Evolutionary conservation across 2,797 vertebrate genomes (phyloP), one percentile per base, ranked within the genome.

Genomic region (Hippoglossus hippoglossus): DNA sequence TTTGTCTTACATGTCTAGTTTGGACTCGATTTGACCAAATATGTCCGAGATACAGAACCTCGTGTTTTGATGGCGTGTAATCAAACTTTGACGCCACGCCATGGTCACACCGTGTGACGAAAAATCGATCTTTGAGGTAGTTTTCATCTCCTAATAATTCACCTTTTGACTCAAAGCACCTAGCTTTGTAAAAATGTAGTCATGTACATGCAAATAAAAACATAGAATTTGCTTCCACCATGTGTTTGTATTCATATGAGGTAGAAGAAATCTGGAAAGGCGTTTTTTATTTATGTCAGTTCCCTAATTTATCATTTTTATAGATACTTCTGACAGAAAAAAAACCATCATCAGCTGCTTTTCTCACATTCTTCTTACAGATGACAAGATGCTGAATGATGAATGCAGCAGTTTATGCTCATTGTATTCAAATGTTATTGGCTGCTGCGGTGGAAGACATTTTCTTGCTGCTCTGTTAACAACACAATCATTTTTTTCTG

Each of bases 401-500:
- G 41, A 63, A 25, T 19, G 5, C 19, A 28, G 53, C 11, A 22
- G 18, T 25, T 70, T 8, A 12, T 39, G 9, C 24, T 66, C 54
- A 52, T 60, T 79, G 46, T 55, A 41, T 59, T 75, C 18, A 72
- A 62, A 77, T 70, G 73, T 60, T 61, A 39, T 6, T 64, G 10
- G 39, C 46, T 68, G 49, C 55, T 67, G 16, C 41, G 10, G 46
- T 47, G 47, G 67, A 69, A 61, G 50, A 22, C 21, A 46, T 67
- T 57, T 71, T 57, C 36, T 75, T 72, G 63, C 26, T 55, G 36
- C 68, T 83, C 59, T 73, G 49, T 73, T 92, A 91, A 92, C 81
- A 76, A 73, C 66, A 49, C 24, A 63, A n/a, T n/a, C n/a, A n/a
- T n/a, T n/a, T n/a, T 79, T 69, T 87, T 79, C 63, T 91, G 64